phyloP scores from a whole-genome alignment of 2,113 vertebrate genomes.

The Zootoca vivipara region DNA sequence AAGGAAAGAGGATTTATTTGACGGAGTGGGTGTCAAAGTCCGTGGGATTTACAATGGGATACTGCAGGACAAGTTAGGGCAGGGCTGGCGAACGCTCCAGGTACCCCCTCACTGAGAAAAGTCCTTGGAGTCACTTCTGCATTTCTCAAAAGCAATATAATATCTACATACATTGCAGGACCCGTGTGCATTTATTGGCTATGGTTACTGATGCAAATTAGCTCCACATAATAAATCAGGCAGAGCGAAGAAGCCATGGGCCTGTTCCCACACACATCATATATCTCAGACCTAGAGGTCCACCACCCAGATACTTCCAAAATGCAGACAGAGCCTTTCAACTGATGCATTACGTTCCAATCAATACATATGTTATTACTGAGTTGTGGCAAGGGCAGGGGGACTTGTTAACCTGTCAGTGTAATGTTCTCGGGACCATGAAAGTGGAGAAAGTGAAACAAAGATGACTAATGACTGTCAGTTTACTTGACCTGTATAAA shows the following conservation, averaged over 20 bases:
- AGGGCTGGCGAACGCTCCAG: neutral
- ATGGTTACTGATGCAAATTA: neutral
- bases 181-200: neutral
- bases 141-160: neutral
- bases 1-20: slow-evolving; percentile 23
- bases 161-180: neutral
- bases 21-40: neutral
- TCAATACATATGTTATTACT: neutral
- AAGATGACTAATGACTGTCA: too few relatives aligned
- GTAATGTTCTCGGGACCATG: too few relatives aligned
- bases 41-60: neutral
- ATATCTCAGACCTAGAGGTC: neutral
- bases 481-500: too few relatives aligned
- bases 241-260: neutral
- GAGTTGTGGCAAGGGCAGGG: neutral
- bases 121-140: neutral
- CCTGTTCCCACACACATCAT: neutral
- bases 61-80: neutral
- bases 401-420: too few relatives aligned
- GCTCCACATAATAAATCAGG: neutral
- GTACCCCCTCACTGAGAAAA: slow-evolving; percentile 12
- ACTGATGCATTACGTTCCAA: neutral
- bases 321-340: neutral
- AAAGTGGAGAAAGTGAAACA: too few relatives aligned
- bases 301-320: neutral